Evolutionary conservation across 2,113 vertebrate genomes (phyloP), one percentile per base, ranked within the genome.

Genomic region (Cranoglanis bouderius): DNA sequence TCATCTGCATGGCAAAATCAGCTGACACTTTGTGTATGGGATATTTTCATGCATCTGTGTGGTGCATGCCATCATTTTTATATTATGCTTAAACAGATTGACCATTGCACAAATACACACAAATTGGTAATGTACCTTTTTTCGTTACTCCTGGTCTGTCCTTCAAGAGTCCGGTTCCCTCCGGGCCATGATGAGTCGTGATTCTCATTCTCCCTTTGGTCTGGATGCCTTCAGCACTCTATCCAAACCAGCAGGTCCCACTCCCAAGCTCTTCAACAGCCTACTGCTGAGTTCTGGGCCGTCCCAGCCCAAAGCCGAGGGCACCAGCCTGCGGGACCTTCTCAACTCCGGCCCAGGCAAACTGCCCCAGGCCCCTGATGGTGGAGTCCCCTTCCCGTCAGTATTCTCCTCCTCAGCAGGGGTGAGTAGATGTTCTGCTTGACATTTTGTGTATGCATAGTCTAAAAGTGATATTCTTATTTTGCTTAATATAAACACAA

Each of bases 211-310:
- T 84, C 97, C 97, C 63, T 98, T 98, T 90, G 97, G 97, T 87
- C 95, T 99, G 92, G 98, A 99, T 93, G 97, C 98, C 24, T 97
- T 98, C 94, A 97, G 97, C 95, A 96, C 96, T 87, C 96, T 96
- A 90, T 95, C 97, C 92, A 99, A 98, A 92, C 96, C 96, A 88
- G 96, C 98, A 91, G 93, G 94, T 84, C 96, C 97, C 0, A 97
- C 97, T 91, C 97, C 98, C 89, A 99, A 99, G 93, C 96, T 99
- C 75, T 99, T 99, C 92, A 99, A 99, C 94, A 99, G 98, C 92
- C 95, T 99, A 83, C 94, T 99, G 91, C 93, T 99, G 93, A 97
- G 98, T 89, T 96, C 98, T 74, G 96, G 96, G 90, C 96, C 96
- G 89, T 95, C 96, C 90, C 98, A 97, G 94, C 98, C 97, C 92